phyloP scores from a whole-genome alignment of 2,113 vertebrate genomes.

The Mixornis gularis region DNA sequence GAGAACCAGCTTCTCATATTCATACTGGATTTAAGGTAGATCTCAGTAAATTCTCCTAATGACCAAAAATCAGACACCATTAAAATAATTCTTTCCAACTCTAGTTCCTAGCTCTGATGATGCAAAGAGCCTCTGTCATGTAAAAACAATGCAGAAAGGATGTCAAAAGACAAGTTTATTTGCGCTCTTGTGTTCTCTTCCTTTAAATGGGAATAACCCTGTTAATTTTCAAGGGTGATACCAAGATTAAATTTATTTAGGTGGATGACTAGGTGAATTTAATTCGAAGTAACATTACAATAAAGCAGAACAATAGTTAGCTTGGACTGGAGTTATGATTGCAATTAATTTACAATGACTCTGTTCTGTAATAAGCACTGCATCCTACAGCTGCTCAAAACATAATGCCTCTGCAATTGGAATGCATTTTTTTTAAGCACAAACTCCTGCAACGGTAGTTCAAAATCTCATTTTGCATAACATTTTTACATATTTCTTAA shows the following conservation, averaged over 20 bases:
- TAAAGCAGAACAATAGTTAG: neutral
- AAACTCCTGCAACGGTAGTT: neutral
- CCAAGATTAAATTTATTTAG: neutral
- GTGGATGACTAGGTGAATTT: neutral
- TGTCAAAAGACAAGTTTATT: neutral
- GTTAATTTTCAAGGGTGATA: neutral
- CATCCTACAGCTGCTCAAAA: neutral
- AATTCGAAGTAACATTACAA: neutral
- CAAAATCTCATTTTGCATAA: neutral
- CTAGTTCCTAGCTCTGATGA: neutral
- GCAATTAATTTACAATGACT: neutral
- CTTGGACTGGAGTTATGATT: neutral
- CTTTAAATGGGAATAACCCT: neutral
- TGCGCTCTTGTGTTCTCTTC: neutral
- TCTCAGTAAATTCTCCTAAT: neutral
- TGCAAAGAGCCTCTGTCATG: neutral
- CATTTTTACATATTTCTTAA: neutral
- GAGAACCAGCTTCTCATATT: neutral
- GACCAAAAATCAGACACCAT: neutral
- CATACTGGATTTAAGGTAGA: neutral
- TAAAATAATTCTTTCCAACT: neutral
- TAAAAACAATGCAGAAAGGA: neutral
- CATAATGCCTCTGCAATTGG: neutral
- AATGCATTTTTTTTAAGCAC: neutral
- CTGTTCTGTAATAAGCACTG: neutral